These are phyloP conservation scores for Diploptera punctata DNA, from an alignment of 2,888 invertebrate genomes.

Conservation along the genomic window DNA sequence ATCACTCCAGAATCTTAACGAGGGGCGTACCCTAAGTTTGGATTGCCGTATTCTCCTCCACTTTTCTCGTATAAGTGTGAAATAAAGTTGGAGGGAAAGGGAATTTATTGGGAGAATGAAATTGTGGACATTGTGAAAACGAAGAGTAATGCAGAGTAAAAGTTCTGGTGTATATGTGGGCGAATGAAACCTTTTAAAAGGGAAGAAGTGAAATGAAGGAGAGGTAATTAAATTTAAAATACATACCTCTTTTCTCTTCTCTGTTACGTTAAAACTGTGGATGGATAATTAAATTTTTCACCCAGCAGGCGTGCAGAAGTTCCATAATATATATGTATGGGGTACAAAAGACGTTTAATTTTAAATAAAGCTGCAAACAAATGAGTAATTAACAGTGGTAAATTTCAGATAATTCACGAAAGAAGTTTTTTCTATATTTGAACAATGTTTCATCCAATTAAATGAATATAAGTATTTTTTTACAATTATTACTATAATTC, in stretches of 20 bases:
- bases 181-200: slow-evolving; percentile 7
- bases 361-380: too few relatives aligned
- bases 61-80: not conserved
- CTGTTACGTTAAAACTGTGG: not conserved
- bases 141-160: slow-evolving; percentile 3
- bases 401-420: too few relatives aligned
- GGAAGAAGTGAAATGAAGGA: slow-evolving; percentile 34
- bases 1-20: not conserved
- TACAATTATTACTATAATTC: too few relatives aligned
- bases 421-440: too few relatives aligned
- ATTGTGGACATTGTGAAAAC: slow-evolving; percentile 15
- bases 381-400: too few relatives aligned
- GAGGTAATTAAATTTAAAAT: slow-evolving; percentile 34
- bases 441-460: too few relatives aligned
- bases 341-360: too few relatives aligned
- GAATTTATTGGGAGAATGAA: not conserved
- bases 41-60: too few relatives aligned
- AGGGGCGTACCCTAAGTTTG: too few relatives aligned
- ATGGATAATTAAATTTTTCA: slow-evolving; percentile 18
- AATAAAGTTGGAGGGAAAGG: slow-evolving; percentile 4
- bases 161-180: too few relatives aligned
- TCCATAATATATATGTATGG: too few relatives aligned
- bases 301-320: slow-evolving; percentile 3
- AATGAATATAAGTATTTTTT: too few relatives aligned
- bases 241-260: slow-evolving; percentile 12